Conservation (phyloP, 2,797 vertebrate genomes). For the Acropternis orthonyx region DNA sequence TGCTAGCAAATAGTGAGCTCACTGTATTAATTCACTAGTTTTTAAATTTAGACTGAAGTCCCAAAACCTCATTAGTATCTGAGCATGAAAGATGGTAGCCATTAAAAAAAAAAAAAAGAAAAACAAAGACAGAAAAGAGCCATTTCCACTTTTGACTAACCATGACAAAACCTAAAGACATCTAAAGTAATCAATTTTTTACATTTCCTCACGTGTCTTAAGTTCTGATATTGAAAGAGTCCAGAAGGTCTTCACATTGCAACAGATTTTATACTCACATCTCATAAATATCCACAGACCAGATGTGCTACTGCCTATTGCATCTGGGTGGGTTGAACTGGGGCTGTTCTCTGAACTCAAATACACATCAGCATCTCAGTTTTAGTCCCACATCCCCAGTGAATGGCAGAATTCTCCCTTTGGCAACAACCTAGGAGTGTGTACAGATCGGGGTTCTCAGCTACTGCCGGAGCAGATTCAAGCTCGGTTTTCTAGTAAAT, state of each 20-base stretch:
- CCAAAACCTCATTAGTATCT: not conserved
- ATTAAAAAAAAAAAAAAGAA: not conserved
- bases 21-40: not conserved
- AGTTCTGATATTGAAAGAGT: not conserved
- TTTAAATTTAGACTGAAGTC: not conserved
- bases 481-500: not conserved
- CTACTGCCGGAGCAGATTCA: not conserved
- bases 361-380: not conserved
- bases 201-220: not conserved
- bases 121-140: not conserved
- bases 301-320: not conserved
- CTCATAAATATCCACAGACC: not conserved
- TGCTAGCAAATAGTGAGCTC: not conserved
- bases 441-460: not conserved
- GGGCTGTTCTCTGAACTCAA: not conserved
- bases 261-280: not conserved
- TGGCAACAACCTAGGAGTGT: not conserved
- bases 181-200: not conserved
- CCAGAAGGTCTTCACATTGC: not conserved
- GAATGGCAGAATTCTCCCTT: not conserved
- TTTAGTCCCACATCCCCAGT: not conserved
- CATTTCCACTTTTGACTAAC: not conserved
- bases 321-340: accelerated
- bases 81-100: not conserved
- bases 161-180: not conserved